Evolutionary conservation across 2,888 invertebrate species (phyloP), one percentile per base, ranked within the genome.

Genomic region (Holacanthella duospinosa): DNA sequence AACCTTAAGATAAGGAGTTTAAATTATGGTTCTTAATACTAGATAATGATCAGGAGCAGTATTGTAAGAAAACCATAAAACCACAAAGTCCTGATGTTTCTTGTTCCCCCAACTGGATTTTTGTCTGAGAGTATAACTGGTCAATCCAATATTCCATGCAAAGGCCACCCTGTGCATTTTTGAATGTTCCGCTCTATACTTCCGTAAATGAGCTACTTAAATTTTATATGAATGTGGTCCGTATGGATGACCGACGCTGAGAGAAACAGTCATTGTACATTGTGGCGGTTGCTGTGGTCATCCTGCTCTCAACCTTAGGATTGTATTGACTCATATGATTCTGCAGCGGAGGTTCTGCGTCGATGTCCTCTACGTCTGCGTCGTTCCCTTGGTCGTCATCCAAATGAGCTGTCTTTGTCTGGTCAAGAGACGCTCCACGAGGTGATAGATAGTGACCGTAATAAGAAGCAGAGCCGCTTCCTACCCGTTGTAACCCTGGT

Each of bases 341-440:
- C 36, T 36, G 6, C 16, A 16, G 36, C 16, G 36, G 36, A 48
- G 48, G 48, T 21, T 48, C 48, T 21, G 16, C 48, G 19, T 48
- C 48, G n/a, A 48, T 48, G 48, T 48, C 48, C 21, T 48, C 48
- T 4, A 48, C 48, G 48, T 48, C 48, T 21, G 48, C 48, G 21
- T 48, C 48, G 21, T 48, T 48, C 48, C 48, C 48, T 48, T 48
- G 48, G 48, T 48, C 48, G 48, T 48, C 6, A 21, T 48, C 48
- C 4, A 21, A 21, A 21, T 48, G 19, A 48, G 4, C 21, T n/a
- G 48, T 4, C 4, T 21, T 48, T 9, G 12, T n/a, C n/a, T 48
- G 48, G 16, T 48, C 48, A 21, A 48, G 48, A 4, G 48, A 48
- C 4, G 48, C 48, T 4, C 16, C 48, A 48, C 48, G 48, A 9